Percentiles rank a stretch among this genome's conserved stretches.
phyloP scores from a whole-genome alignment of 1,140 invertebrate genomes.

The Acyrthosiphon pisum region DNA sequence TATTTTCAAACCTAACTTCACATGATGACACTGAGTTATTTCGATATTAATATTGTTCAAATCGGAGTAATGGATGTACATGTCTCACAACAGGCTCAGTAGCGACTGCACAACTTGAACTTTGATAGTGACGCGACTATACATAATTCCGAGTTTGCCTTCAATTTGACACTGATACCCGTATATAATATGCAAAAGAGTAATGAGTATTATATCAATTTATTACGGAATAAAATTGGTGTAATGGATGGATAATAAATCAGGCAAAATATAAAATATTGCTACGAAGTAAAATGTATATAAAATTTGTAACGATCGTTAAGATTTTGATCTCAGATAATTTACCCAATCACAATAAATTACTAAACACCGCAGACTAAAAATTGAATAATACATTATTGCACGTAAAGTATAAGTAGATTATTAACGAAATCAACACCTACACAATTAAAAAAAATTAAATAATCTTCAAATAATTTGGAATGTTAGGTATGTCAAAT shows the following conservation, averaged over 20 bases:
- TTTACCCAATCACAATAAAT: not conserved
- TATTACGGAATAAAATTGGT: not conserved
- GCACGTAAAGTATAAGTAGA: not conserved
- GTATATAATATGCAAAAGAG: not conserved
- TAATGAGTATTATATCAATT: not conserved
- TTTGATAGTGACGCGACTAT: not conserved
- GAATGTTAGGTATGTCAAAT: not conserved
- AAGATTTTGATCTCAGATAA: not conserved
- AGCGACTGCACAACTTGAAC: not conserved
- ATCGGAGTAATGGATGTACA: not conserved
- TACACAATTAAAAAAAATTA: not conserved
- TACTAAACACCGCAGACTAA: not conserved
- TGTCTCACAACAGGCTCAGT: not conserved
- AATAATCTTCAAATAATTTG: not conserved
- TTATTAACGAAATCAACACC: not conserved
- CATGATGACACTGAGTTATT: not conserved
- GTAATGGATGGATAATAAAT: not conserved
- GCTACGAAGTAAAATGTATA: not conserved
- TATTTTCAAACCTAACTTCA: not conserved
- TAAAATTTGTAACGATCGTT: not conserved
- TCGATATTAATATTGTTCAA: not conserved
- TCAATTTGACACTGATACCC: not conserved
- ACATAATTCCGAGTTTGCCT: not conserved
- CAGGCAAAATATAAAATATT: not conserved
- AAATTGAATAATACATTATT: not conserved